Evolutionary conservation across 2,888 invertebrate genomes (phyloP).

Genomic region (Eretmocerus hayati): DNA sequence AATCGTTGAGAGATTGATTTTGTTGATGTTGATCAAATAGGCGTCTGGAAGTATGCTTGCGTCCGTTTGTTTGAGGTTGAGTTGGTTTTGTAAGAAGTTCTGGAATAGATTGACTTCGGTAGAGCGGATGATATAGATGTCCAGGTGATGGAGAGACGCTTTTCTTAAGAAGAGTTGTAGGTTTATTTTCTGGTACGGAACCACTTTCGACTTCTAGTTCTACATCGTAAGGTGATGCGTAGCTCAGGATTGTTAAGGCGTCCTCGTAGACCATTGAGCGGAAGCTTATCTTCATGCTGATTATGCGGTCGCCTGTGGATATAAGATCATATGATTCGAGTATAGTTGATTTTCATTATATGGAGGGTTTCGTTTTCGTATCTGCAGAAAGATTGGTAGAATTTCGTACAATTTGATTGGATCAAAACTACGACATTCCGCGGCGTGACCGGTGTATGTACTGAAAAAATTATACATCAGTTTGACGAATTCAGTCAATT

Average conservation of each 20-base stretch:
- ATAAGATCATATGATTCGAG: too few species aligned
- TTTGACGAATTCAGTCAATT: too few species aligned
- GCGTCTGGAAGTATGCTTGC: conserved; percentile 36
- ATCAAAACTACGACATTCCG: too few species aligned
- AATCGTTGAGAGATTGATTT: too few species aligned
- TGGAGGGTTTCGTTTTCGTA: too few species aligned
- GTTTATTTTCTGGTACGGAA: conserved; percentile 47
- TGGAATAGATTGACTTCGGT: conserved; percentile 70
- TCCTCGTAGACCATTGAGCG: conserved; percentile 85
- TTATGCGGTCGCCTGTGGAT: conserved; percentile 78
- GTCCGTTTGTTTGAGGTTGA: conserved; percentile 38
- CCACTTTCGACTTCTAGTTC: conserved; percentile 67
- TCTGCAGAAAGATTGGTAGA: too few species aligned
- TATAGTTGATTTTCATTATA: too few species aligned
- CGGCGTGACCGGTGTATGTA: too few species aligned
- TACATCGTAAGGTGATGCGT: conserved; percentile 86
- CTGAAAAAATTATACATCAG: too few species aligned
- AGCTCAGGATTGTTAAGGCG: conserved; percentile 80
- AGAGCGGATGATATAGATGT: conserved; percentile 60
- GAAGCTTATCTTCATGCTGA: conserved; percentile 79
- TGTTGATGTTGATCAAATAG: conserved; percentile 48
- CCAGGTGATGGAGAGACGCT: conserved; percentile 38
- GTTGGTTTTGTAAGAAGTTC: conserved; percentile 55
- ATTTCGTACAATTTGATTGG: too few species aligned
- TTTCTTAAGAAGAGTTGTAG: conserved; percentile 45